phyloP scores from a whole-genome alignment of 2,797 vertebrate species.

The Labeo calbasu region DNA sequence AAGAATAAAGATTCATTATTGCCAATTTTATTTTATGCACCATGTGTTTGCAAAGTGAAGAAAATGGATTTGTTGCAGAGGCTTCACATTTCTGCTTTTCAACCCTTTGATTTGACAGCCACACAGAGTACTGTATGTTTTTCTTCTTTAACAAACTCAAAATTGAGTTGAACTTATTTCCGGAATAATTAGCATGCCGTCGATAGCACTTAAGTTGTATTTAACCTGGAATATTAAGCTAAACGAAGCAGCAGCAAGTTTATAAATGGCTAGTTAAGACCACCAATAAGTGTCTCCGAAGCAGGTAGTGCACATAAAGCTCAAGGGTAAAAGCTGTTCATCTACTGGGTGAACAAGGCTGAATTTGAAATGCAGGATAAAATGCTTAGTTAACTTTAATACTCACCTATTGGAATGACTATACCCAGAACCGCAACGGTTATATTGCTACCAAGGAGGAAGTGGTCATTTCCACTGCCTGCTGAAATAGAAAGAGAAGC shows the following conservation, averaged over 20 bases:
- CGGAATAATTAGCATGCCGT: neutral
- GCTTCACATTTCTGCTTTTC: neutral
- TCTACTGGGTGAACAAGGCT: constrained; percentile 16
- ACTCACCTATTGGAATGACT: constrained; percentile 94
- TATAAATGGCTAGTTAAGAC: constrained; percentile 44
- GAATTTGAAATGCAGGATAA: constrained; percentile 39
- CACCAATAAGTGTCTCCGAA: constrained; percentile 42
- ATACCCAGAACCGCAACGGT: constrained; percentile 93
- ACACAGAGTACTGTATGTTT: neutral
- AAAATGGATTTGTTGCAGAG: neutral
- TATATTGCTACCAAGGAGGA: constrained; percentile 90
- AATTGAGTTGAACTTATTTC: neutral
- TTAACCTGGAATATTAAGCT: constrained; percentile 2
- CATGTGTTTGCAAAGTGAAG: neutral
- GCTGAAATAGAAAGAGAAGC: constrained; percentile 74
- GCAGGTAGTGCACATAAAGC: constrained; percentile 45
- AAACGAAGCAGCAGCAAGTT: constrained; percentile 12
- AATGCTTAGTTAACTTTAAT: constrained; percentile 39
- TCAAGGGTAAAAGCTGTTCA: constrained; percentile 47
- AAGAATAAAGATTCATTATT: constrained; percentile 7
- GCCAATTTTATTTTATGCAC: neutral
- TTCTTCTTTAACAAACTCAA: neutral
- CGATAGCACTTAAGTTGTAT: neutral
- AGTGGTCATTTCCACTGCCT: constrained; percentile 84
- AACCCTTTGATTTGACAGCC: neutral